phyloP scores from a whole-genome alignment of 2,888 invertebrate species.

The Epistrophe eligans region DNA sequence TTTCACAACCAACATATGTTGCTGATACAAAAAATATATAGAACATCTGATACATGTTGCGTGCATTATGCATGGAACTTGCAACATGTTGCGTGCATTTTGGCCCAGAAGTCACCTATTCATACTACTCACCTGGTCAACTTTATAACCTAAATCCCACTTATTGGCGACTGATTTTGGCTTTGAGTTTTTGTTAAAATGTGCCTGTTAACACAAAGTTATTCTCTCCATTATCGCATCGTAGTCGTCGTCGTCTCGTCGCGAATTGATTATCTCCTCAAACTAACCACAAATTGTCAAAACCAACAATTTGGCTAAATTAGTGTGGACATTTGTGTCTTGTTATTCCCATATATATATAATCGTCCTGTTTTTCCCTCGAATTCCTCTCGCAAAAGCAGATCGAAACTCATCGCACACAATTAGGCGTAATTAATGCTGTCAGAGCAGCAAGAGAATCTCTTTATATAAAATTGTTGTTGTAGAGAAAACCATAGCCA shows the following conservation, averaged over 20 bases:
- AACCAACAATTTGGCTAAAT: constrained; percentile 56
- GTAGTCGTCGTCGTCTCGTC: too few species aligned
- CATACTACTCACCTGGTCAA: background rate
- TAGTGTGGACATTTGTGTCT: constrained; percentile 11
- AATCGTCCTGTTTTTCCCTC: too few species aligned
- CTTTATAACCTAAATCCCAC: background rate
- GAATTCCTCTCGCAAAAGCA: background rate
- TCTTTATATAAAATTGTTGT: background rate
- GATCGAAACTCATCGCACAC: constrained; percentile 68
- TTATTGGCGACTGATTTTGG: background rate
- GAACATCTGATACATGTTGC: too few species aligned
- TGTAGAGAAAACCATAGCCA: too few species aligned
- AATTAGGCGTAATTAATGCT: constrained; percentile 68
- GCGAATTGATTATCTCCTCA: constrained; percentile 55
- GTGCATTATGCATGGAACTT: too few species aligned
- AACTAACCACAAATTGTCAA: constrained; percentile 58
- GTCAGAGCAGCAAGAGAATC: constrained; percentile 38
- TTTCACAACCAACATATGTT: too few species aligned
- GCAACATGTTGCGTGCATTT: too few species aligned
- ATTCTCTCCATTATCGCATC: background rate
- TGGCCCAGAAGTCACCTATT: too few species aligned
- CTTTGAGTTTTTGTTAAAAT: background rate
- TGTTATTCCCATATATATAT: background rate
- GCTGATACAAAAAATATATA: too few species aligned
- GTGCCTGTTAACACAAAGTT: constrained; percentile 8